Conservation (phyloP, 2,113 vertebrate species). For the Scortum barcoo region DNA sequence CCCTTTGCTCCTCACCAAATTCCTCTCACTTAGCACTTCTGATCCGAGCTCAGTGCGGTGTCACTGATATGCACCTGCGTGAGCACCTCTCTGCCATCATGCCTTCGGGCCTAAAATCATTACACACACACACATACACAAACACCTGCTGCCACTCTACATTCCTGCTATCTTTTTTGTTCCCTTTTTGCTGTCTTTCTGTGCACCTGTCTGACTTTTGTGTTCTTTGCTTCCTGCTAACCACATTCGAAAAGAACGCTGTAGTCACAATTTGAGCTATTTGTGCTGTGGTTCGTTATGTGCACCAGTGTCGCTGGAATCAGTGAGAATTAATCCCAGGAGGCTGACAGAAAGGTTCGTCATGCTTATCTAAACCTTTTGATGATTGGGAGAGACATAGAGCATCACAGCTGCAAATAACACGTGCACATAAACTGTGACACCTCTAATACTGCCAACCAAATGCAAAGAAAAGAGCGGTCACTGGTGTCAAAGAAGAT, state of each 20-base stretch:
- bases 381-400: neutral
- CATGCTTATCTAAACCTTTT: too few relatives aligned
- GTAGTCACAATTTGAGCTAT: too few relatives aligned
- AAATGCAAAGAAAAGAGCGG: neutral
- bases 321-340: neutral
- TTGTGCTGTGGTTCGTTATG: too few relatives aligned
- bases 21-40: constrained; percentile 64
- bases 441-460: neutral
- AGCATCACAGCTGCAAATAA: too few relatives aligned
- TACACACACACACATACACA: neutral
- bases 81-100: neutral
- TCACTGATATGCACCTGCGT: constrained; percentile 52
- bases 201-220: neutral
- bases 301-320: too few relatives aligned
- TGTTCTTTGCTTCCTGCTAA: neutral
- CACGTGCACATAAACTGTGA: neutral
- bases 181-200: neutral
- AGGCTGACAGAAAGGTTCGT: neutral
- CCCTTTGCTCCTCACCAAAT: constrained; percentile 30
- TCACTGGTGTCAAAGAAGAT: neutral
- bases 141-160: constrained; percentile 8
- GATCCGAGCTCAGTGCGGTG: constrained; percentile 48
- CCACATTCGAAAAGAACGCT: neutral
- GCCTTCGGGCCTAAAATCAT: constrained; percentile 32
- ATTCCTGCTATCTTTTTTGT: neutral